Percentiles rank a stretch among this genome's conserved stretches.
Evolutionary conservation across 2,113 vertebrate genomes (phyloP).

Genomic region (Pelodiscus sinensis): DNA sequence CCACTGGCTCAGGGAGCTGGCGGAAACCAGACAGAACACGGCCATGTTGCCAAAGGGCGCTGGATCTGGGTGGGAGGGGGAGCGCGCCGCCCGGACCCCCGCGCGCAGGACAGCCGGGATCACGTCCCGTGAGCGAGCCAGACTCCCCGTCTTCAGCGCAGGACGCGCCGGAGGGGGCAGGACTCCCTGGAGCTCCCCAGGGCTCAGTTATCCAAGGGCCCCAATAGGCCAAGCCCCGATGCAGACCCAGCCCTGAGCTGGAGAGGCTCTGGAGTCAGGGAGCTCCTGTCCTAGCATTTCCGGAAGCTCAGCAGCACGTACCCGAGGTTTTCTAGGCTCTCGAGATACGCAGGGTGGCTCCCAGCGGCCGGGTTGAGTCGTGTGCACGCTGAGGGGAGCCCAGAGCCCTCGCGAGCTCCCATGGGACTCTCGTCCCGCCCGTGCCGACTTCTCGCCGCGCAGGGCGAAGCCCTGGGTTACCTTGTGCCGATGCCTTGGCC

Average conservation of each 20-base stretch:
- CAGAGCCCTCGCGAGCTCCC: background rate
- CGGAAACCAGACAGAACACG: background rate
- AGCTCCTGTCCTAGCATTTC: background rate
- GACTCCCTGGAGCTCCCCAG: fast-evolving
- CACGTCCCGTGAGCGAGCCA: background rate
- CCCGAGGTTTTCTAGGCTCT: background rate
- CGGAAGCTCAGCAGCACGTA: background rate
- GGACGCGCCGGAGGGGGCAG: background rate
- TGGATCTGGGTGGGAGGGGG: background rate
- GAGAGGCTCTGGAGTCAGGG: background rate
- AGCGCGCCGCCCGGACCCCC: background rate
- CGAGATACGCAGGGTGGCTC: background rate
- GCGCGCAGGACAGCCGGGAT: background rate
- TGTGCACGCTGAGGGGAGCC: background rate
- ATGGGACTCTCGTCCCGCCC: background rate
- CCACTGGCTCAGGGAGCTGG: conserved; percentile 96
- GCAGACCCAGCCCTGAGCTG: background rate
- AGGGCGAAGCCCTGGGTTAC: conserved; percentile 61
- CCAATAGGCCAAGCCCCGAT: background rate
- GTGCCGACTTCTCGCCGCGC: background rate
- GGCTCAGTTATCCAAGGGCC: background rate
- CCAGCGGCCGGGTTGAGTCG: background rate
- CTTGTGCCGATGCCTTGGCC: conserved; percentile 98
- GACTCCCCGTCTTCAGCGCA: background rate
- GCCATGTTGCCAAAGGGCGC: background rate